Evolutionary conservation across 2,888 invertebrate genomes (phyloP).

Genomic region (Eremobia ochroleuca): DNA sequence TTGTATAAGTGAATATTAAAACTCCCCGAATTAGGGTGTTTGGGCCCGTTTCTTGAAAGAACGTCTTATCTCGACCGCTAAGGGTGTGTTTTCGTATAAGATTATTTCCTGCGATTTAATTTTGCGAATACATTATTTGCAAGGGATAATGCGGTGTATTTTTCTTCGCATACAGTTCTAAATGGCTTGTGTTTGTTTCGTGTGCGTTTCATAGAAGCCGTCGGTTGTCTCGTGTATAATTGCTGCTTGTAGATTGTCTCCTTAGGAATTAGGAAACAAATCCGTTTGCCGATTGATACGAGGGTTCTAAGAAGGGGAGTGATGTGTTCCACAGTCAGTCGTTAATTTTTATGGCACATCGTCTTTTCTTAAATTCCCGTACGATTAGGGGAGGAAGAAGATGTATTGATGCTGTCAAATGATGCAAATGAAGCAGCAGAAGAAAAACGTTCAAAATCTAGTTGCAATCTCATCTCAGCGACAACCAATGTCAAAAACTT

Average conservation of each 20-base stretch:
- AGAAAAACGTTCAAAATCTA: neutral
- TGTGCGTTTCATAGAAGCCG: constrained; percentile 44
- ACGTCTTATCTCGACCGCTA: constrained; percentile 70
- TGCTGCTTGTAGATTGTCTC: constrained; percentile 89
- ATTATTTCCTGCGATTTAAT: constrained; percentile 75
- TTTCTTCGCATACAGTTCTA: constrained; percentile 69
- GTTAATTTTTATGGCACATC: constrained; percentile 85
- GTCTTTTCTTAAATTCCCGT: constrained; percentile 68
- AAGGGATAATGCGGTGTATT: constrained; percentile 71
- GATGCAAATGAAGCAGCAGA: constrained; percentile 42
- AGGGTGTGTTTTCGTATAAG: constrained; percentile 70
- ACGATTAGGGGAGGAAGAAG: constrained; percentile 42
- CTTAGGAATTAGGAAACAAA: constrained; percentile 88
- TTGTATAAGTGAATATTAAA: constrained; percentile 89
- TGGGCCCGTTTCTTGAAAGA: constrained; percentile 64
- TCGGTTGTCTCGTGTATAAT: constrained; percentile 85
- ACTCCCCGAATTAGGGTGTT: constrained; percentile 81
- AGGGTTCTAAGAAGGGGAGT: constrained; percentile 73
- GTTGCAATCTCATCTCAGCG: neutral
- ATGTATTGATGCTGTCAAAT: constrained; percentile 44
- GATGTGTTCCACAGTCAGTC: constrained; percentile 72
- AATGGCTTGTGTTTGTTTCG: constrained; percentile 67
- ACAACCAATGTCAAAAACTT: neutral
- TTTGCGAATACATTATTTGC: constrained; percentile 68
- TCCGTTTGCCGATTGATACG: constrained; percentile 89